phyloP scores from a whole-genome alignment of 2,797 vertebrate species.

The Spondyliosoma cantharus region DNA sequence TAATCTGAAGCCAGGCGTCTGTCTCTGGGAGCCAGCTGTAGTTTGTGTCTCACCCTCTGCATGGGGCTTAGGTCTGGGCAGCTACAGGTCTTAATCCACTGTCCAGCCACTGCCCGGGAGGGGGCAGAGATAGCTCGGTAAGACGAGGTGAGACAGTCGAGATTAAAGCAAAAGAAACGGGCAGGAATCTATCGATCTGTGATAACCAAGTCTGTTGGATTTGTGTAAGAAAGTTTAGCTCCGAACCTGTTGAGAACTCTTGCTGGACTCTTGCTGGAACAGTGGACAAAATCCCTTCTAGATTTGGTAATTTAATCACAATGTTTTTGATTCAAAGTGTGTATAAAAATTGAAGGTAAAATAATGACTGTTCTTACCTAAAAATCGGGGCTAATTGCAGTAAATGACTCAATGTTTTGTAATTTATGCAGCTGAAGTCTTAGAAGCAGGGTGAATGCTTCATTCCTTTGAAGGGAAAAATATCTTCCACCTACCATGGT shows the following conservation, averaged over 20 bases:
- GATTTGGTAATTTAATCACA: constrained; percentile 1
- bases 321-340: not conserved
- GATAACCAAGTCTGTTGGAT: constrained; percentile 59
- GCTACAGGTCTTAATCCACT: constrained; percentile 74
- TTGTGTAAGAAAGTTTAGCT: constrained; percentile 35
- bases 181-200: constrained; percentile 60
- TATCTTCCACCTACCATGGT: not conserved
- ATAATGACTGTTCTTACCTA: not conserved
- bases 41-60: constrained; percentile 70
- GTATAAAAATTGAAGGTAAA: not conserved
- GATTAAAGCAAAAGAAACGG: constrained; percentile 69
- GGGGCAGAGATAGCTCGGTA: constrained; percentile 80
- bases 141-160: constrained; percentile 66
- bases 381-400: not conserved
- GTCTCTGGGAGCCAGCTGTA: constrained; percentile 69
- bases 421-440: not conserved
- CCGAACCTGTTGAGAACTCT: not conserved
- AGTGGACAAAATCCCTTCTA: not conserved
- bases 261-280: not conserved
- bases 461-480: not conserved
- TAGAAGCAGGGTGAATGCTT: not conserved
- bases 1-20: constrained; percentile 78
- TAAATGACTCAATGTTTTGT: not conserved
- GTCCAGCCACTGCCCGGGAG: constrained; percentile 76
- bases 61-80: constrained; percentile 74